Evolutionary conservation across 23 tunicate species (phyloP), one percentile per base, ranked within the genome.

Genomic region (Botrylloides violaceus): DNA sequence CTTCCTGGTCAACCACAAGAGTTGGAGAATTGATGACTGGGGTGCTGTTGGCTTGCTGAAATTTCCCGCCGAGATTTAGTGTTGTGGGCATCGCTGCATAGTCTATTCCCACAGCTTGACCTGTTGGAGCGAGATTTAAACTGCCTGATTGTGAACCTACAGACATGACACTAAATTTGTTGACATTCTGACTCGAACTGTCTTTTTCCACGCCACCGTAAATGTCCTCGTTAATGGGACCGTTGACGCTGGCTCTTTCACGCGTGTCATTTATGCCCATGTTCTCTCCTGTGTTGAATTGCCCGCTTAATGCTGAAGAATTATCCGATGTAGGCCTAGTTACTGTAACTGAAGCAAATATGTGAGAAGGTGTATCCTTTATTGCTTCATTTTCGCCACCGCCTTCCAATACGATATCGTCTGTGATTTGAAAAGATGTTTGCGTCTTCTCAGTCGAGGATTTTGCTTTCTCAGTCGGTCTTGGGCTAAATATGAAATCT

Each of bases 1-100:
- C 26, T 5, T 68, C 74, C 1, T 68, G 49, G 58, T 68, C 70
- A 34, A 63, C 15, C 12, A 43, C 15, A 43, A 43, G 53, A 7
- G 53, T 43, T 15, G 53, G 53, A 43, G 53, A 43, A 43, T 15
- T 43, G n/a, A n/a, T n/a, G n/a, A n/a, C n/a, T 15, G 53, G 53
- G 12, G 53, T 9, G 53, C 12, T 43, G 15, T 15, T 15, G 53
- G 53, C 15, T 7, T 43, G 53, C 53, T 43, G 12, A 43, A 43
- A 43, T 7, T 43, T 15, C 15, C 53, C 53, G 9, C 53, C 53
- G 12, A 43, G 15, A 15, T 43, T 15, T 7, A 43, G 53, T 15
- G 53, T 43, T 15, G 53, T 7, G 15, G 53, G 53, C 15, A 43
- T 43, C 53, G 53, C 53, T 15, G 12, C 12, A 15, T 43, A 15